phyloP scores from a whole-genome alignment of 2,113 vertebrate species.

The Athene cunicularia region DNA sequence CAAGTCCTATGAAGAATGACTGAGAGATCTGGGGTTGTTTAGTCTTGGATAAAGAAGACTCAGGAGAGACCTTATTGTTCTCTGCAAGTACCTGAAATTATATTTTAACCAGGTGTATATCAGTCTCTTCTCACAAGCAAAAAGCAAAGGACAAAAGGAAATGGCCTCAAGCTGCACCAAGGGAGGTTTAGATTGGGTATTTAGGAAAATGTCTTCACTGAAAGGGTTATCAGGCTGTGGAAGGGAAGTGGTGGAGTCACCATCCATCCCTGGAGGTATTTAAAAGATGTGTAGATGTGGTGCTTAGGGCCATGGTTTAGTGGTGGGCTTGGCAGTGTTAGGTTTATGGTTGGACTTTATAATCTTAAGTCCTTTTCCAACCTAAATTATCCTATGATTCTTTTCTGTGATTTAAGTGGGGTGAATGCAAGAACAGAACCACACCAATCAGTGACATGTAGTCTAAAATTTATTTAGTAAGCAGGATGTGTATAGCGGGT shows the following conservation, averaged over 20 bases:
- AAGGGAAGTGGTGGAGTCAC: too few relatives aligned
- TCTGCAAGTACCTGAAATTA: neutral
- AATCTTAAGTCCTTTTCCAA: too few relatives aligned
- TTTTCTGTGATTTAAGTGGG: neutral
- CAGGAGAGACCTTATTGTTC: neutral
- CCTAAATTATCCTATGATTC: neutral
- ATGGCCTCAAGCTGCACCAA: too few relatives aligned
- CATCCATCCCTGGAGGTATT: too few relatives aligned
- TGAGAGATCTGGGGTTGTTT: neutral
- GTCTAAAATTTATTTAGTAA: neutral
- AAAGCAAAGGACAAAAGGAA: neutral
- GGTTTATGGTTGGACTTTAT: too few relatives aligned
- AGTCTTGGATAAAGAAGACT: neutral
- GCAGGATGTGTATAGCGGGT: accelerated
- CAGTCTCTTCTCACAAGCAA: neutral
- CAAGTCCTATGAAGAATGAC: neutral
- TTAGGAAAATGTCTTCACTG: too few relatives aligned
- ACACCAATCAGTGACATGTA: too few relatives aligned
- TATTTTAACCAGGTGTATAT: neutral
- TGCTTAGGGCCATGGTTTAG: too few relatives aligned
- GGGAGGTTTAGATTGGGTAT: too few relatives aligned
- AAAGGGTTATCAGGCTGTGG: too few relatives aligned
- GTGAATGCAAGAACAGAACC: neutral
- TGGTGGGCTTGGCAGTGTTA: too few relatives aligned
- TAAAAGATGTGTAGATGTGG: too few relatives aligned